Percentiles rank a stretch among this genome's conserved stretches.
Conservation (phyloP, 1,140 invertebrate species). For the Papilio helenus region DNA sequence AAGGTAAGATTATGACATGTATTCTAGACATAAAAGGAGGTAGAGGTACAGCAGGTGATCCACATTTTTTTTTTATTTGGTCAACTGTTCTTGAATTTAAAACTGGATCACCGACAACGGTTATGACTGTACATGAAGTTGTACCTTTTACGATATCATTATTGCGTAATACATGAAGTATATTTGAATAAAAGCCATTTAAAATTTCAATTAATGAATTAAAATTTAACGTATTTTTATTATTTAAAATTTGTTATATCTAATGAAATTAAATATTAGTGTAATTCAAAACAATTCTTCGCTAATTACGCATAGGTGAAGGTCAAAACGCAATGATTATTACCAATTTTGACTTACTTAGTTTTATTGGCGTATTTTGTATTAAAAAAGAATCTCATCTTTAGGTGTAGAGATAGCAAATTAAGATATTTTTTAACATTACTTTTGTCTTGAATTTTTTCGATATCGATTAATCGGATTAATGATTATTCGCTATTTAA, state of each 20-base stretch:
- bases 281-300: not conserved
- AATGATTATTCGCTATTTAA: slow-evolving; percentile 67
- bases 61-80: too few relatives aligned
- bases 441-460: slow-evolving; percentile 27
- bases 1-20: too few relatives aligned
- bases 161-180: too few relatives aligned
- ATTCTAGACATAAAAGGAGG: too few relatives aligned
- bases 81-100: too few relatives aligned
- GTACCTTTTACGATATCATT: too few relatives aligned
- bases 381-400: slow-evolving; percentile 32
- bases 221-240: not conserved
- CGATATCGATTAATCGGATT: slow-evolving; percentile 41
- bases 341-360: slow-evolving; percentile 12
- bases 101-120: too few relatives aligned
- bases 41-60: too few relatives aligned
- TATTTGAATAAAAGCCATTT: too few relatives aligned
- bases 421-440: slow-evolving; percentile 17
- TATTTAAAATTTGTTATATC: not conserved
- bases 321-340: not conserved
- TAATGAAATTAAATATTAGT: not conserved
- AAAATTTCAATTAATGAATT: too few relatives aligned
- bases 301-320: not conserved
- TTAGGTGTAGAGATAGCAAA: slow-evolving; percentile 31
- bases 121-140: too few relatives aligned
- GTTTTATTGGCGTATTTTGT: slow-evolving; percentile 24